These are phyloP conservation scores for Zophobas morio DNA, from an alignment of 1,140 invertebrate genomes.

Conservation along the genomic window DNA sequence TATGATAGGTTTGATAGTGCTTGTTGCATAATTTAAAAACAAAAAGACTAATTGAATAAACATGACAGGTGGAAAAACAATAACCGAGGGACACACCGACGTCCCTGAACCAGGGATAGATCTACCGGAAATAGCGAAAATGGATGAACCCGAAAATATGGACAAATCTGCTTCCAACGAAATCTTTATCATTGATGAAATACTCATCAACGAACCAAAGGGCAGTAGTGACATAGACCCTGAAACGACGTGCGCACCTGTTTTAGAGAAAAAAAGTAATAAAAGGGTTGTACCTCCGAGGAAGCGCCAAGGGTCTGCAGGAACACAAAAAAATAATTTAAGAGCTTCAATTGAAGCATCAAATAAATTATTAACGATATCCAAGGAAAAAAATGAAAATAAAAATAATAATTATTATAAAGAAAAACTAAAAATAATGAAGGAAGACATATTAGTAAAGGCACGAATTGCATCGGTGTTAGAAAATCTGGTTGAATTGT, in stretches of 20 bases:
- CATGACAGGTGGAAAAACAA: background rate
- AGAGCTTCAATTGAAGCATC: background rate
- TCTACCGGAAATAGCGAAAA: background rate
- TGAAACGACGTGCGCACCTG: no score
- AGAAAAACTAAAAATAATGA: background rate
- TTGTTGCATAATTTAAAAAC: background rate
- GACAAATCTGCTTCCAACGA: background rate
- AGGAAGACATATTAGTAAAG: background rate
- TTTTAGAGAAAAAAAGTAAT: background rate
- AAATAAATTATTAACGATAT: background rate
- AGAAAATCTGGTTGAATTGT: background rate
- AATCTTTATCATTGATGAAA: no score
- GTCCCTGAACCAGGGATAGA: background rate
- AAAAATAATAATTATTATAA: background rate
- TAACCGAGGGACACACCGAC: background rate
- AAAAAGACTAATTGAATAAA: background rate
- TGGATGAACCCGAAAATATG: background rate
- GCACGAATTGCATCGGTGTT: background rate
- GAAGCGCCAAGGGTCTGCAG: background rate
- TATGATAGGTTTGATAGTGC: background rate
- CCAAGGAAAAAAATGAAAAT: background rate
- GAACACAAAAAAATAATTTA: background rate
- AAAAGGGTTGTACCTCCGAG: background rate
- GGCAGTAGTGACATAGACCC: no score
- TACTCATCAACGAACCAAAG: background rate